A percentile compares a stretch with the other conserved stretches of the same genome.
Conservation (phyloP, 2,113 vertebrate species). For the Phrynosoma blainvillii region DNA sequence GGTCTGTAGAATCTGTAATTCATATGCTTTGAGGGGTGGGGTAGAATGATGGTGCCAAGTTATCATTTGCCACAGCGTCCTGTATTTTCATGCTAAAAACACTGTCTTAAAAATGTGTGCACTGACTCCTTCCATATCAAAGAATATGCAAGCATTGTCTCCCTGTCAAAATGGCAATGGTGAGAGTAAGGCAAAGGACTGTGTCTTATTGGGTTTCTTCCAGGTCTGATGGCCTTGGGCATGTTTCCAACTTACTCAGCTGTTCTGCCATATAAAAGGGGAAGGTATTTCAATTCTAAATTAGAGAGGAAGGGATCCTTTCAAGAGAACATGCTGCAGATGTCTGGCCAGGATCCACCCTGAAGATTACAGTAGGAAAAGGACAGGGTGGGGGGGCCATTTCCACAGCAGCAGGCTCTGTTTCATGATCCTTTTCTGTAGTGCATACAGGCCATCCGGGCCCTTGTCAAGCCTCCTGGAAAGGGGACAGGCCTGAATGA, state of each 20-base stretch:
- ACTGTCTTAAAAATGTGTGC: neutral
- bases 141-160: neutral
- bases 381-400: conserved; percentile 38
- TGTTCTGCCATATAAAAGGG: neutral
- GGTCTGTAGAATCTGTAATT: neutral
- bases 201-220: neutral
- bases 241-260: neutral
- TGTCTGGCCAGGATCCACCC: conserved; percentile 52
- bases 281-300: neutral
- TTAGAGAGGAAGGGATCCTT: conserved; percentile 7
- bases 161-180: neutral
- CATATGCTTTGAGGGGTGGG: no score
- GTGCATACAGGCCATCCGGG: neutral
- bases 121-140: neutral
- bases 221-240: neutral
- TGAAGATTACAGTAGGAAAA: conserved; percentile 25
- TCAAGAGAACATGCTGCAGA: conserved; percentile 46
- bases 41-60: no score
- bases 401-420: conserved; percentile 42
- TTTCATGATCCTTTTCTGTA: neutral
- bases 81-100: neutral
- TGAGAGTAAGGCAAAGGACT: neutral
- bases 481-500: conserved; percentile 57
- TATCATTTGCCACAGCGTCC: neutral
- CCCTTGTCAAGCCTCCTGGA: conserved; percentile 49